Conservation (phyloP, 1,140 invertebrate genomes). For the Achroia grisella region DNA sequence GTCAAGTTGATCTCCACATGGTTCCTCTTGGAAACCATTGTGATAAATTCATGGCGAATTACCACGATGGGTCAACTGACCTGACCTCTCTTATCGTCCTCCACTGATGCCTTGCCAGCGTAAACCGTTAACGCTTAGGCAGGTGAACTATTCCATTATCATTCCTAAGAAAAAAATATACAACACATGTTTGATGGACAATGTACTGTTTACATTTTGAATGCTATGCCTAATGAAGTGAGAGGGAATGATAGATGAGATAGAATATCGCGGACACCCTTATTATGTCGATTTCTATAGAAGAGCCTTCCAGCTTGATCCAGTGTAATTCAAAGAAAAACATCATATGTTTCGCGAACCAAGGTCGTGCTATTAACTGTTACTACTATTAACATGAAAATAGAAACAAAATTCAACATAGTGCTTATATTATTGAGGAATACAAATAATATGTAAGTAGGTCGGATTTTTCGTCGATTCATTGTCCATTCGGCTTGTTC, state of each 20-base stretch:
- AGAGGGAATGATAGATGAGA: slow-evolving; percentile 55
- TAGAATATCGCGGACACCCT: slow-evolving; percentile 11
- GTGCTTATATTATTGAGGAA: slow-evolving; percentile 3
- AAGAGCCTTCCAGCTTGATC: slow-evolving; percentile 2
- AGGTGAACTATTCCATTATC: too few relatives aligned
- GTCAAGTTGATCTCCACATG: too few relatives aligned
- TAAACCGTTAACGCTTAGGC: too few relatives aligned
- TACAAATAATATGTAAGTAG: slow-evolving; percentile 40
- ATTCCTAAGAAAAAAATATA: too few relatives aligned
- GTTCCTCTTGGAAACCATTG: too few relatives aligned
- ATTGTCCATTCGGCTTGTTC: slow-evolving; percentile 29
- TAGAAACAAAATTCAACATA: slow-evolving; percentile 1
- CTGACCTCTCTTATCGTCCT: too few relatives aligned
- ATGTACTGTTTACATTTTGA: slow-evolving; percentile 32
- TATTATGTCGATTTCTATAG: slow-evolving; percentile 15
- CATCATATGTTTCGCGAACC: slow-evolving; percentile 10
- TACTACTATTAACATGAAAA: slow-evolving; percentile 6
- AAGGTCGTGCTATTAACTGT: slow-evolving; percentile 7
- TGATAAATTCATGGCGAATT: too few relatives aligned
- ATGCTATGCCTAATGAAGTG: slow-evolving; percentile 49
- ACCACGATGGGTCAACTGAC: too few relatives aligned
- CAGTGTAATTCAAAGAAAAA: slow-evolving; percentile 14
- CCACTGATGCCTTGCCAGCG: too few relatives aligned
- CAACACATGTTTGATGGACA: slow-evolving; percentile 17
- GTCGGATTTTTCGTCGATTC: slow-evolving; percentile 44